phyloP scores from a whole-genome alignment of 2,113 vertebrate species.

The Coturnix japonica region DNA sequence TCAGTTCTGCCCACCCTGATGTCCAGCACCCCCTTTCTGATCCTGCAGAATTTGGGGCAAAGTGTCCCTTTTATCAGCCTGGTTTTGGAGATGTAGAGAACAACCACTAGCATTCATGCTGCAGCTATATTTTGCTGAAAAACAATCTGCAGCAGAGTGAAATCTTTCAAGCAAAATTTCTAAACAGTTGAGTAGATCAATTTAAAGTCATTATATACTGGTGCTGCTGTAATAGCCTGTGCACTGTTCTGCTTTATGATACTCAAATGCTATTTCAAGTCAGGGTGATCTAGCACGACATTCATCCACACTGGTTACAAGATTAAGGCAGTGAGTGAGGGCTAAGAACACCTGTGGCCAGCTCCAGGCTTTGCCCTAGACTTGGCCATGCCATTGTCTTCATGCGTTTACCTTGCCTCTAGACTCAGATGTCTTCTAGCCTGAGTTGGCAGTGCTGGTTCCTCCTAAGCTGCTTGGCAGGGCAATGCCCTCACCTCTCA shows the following conservation, averaged over 20 bases:
- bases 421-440: neutral
- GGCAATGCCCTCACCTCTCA: neutral
- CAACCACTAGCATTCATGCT: neutral
- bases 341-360: neutral
- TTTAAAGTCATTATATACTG: neutral
- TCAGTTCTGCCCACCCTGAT: neutral
- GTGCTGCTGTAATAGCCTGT: neutral
- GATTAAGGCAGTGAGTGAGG: neutral
- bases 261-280: neutral
- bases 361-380: neutral
- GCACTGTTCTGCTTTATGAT: neutral
- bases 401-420: neutral
- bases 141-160: neutral
- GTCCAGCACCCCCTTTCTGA: neutral
- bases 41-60: neutral
- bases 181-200: neutral
- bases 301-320: fast-evolving
- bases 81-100: neutral
- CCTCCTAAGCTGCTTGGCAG: neutral
- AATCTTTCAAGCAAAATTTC: neutral
- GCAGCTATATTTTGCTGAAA: neutral
- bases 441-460: neutral
- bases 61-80: neutral
- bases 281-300: neutral
- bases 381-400: neutral